Evolutionary conservation across 2,888 invertebrate genomes (phyloP).

Genomic region (Lordiphosa fenestrarum): DNA sequence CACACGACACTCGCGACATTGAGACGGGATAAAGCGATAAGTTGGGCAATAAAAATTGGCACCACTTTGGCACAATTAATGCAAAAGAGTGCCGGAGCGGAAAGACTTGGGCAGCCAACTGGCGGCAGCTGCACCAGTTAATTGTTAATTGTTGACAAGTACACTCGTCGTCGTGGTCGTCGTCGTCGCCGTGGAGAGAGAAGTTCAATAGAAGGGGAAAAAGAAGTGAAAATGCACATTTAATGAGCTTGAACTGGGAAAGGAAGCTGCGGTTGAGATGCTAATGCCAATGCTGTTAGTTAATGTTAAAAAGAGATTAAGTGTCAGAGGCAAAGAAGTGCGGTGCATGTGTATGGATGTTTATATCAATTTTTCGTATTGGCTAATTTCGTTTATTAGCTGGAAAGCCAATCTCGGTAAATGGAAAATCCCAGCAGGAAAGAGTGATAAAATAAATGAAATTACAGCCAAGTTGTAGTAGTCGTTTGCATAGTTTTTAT

Average conservation of each 20-base stretch:
- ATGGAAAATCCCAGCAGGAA: too few relatives aligned
- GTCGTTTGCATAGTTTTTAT: too few relatives aligned
- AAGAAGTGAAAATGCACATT: conserved; percentile 62
- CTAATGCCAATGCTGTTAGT: not conserved
- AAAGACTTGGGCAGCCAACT: conserved; percentile 22
- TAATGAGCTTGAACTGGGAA: conserved; percentile 45
- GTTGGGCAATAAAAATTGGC: conserved; percentile 71
- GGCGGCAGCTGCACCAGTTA: conserved; percentile 55
- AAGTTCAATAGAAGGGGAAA: conserved; percentile 28
- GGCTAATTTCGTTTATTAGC: too few relatives aligned
- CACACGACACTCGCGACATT: conserved; percentile 33
- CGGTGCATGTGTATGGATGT: too few relatives aligned
- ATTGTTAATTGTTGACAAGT: conserved; percentile 70
- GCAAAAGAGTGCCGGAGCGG: conserved; percentile 21
- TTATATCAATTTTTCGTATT: too few relatives aligned
- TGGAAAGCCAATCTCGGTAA: too few relatives aligned
- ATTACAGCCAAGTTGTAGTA: too few relatives aligned
- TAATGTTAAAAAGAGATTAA: too few relatives aligned
- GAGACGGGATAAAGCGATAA: conserved; percentile 64
- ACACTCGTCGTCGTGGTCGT: conserved; percentile 40
- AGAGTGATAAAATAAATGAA: too few relatives aligned
- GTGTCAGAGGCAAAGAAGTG: too few relatives aligned
- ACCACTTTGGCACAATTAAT: conserved; percentile 68
- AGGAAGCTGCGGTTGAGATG: conserved; percentile 17
- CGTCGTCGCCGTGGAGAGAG: conserved; percentile 18